phyloP scores from a whole-genome alignment of 2,888 invertebrate genomes.

The Trichogramma dendrolimi region DNA sequence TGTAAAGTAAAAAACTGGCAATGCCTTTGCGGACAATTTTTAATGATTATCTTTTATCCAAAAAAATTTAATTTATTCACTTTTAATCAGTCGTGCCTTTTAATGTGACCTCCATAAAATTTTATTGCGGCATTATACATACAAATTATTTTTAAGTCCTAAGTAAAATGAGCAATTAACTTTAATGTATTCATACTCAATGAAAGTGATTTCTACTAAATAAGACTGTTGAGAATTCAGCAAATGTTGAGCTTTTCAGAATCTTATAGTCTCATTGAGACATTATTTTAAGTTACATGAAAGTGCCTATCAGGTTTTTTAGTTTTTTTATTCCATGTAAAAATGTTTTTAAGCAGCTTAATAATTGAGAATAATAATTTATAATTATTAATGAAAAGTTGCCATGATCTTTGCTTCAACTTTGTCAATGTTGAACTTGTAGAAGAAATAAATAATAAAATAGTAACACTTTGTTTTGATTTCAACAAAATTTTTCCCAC shows the following conservation, averaged over 20 bases:
- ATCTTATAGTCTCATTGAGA: conserved; percentile 20
- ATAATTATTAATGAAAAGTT: conserved; percentile 9
- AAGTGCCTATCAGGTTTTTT: conserved; percentile 39
- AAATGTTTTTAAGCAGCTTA: conserved; percentile 25
- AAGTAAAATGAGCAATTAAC: conserved; percentile 20
- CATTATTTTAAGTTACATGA: conserved; percentile 29
- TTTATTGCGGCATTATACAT: conserved; percentile 39
- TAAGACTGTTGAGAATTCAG: conserved; percentile 34
- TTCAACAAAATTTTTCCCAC: not conserved
- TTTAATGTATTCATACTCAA: conserved; percentile 31
- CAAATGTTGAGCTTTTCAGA: conserved; percentile 17
- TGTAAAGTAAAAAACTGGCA: conserved; percentile 10
- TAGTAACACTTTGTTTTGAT: conserved; percentile 7
- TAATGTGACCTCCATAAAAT: conserved; percentile 41
- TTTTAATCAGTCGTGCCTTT: conserved; percentile 50
- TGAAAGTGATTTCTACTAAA: conserved; percentile 38
- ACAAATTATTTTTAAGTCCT: conserved; percentile 45
- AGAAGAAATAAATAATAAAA: conserved; percentile 23
- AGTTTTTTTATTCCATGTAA: conserved; percentile 35
- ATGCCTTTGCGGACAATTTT: conserved; percentile 33
- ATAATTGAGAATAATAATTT: conserved; percentile 23
- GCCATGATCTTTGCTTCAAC: conserved; percentile 22
- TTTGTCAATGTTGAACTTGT: conserved; percentile 25
- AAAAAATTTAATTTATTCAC: conserved; percentile 39
- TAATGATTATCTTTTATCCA: conserved; percentile 41